A percentile compares a stretch with the other conserved stretches of the same genome.
Evolutionary conservation across 2,888 invertebrate species (phyloP).

Genomic region (Cartodere bifasciata): DNA sequence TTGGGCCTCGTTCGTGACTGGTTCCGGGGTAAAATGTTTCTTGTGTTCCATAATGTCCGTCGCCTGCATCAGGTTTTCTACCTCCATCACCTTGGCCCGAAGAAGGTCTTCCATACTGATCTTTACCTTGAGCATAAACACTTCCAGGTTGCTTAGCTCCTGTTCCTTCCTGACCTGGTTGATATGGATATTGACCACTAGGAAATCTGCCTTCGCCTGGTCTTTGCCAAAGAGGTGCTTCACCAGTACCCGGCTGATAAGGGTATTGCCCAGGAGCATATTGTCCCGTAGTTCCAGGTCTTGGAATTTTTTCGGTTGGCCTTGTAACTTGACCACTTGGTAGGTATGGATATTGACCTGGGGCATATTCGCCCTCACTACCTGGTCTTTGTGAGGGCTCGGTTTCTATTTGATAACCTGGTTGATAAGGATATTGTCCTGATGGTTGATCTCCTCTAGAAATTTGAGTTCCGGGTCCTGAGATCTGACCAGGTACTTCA

Average conservation of each 20-base stretch:
- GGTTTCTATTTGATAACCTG: too few relatives aligned
- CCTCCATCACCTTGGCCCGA: slow-evolving; percentile 3
- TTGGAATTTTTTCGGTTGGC: too few relatives aligned
- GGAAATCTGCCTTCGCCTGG: background rate
- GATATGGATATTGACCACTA: too few relatives aligned
- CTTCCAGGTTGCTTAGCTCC: slow-evolving; percentile 5
- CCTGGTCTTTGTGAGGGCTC: too few relatives aligned
- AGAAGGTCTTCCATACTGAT: background rate
- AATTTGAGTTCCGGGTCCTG: too few relatives aligned
- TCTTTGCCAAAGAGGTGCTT: background rate
- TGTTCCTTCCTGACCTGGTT: too few relatives aligned
- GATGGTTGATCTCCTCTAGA: too few relatives aligned
- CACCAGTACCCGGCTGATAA: slow-evolving; percentile 5
- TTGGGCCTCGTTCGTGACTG: background rate
- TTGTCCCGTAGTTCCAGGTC: slow-evolving; percentile 7
- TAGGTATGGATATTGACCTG: too few relatives aligned
- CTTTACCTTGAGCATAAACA: slow-evolving; percentile 1
- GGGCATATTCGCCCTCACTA: too few relatives aligned
- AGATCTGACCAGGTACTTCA: too few relatives aligned
- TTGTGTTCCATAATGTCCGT: background rate
- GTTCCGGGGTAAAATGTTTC: background rate
- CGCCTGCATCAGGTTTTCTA: background rate
- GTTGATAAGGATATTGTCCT: too few relatives aligned
- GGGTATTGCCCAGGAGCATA: slow-evolving; percentile 3
- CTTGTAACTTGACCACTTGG: too few relatives aligned